Base-by-base conservation (phyloP, 1,140 invertebrate genomes). In the Lepidurus packardi region DNA sequence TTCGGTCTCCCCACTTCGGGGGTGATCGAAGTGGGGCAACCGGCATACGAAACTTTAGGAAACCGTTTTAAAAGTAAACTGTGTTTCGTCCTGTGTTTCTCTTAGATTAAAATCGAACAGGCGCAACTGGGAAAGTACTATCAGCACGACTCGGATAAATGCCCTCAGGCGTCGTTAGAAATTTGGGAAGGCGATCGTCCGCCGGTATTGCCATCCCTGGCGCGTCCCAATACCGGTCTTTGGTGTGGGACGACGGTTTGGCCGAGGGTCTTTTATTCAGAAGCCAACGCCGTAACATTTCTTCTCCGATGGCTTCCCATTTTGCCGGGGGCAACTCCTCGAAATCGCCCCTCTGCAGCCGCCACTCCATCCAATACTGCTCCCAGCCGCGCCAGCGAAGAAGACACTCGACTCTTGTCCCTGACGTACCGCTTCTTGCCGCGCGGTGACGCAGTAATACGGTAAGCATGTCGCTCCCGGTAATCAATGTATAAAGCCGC, bases 131-230 rank as follows among this genome's bases (percentile, higher is more conserved):
- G 76, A 6, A 43, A 77, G 25, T 45, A 65, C 53, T 65, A 65
- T 21, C 53, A n/a, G n/a, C 78, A 78, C 21, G 65, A 78, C 41
- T 25, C 65, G 24, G 74, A 44, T n/a, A 74, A 78, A 75, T 80
- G 79, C 76, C 47, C 73, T 16, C 43, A 77, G 24, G 79, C 76
- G 9, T 77, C 53, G 41, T 43, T 80, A 43, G 74, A 80, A 73
- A 80, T 80, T 34, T 74, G 53, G 79, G 79, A 80, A 43, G 79
- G 79, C 44, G 76, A 79, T 74, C 53, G 78, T 43, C 78, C 78
- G 34, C 74, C 77, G 47, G 43, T 78, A 21, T 74, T 47, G 7
- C 21, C 79, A 78, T 41, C 65, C n/a, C 41, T 9, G 21, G 77
- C 53, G 65, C 34, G 75, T 47, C 43, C 7, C 7, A 77, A 45